phyloP scores from a whole-genome alignment of 2,797 vertebrate genomes.

The Micrastur ruficollis region DNA sequence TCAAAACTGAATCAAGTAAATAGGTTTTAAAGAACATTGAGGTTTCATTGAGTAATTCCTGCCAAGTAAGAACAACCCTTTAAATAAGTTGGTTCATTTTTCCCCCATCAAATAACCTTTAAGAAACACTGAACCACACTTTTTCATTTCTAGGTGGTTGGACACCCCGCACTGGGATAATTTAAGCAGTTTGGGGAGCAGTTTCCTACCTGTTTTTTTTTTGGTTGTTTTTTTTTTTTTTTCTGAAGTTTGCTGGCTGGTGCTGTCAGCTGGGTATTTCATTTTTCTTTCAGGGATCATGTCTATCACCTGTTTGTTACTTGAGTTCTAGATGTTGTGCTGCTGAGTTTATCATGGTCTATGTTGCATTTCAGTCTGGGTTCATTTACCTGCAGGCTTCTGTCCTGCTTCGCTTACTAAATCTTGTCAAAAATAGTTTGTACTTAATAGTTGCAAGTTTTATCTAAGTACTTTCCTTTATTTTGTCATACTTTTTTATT shows the following conservation, averaged over 20 bases:
- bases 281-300: conserved; percentile 62
- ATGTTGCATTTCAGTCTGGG: conserved; percentile 13
- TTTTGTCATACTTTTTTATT: conserved; percentile 36
- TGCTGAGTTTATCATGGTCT: conserved; percentile 35
- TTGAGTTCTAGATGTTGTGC: conserved; percentile 61
- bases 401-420: neutral
- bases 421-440: neutral
- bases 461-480: neutral
- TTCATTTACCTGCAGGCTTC: neutral
- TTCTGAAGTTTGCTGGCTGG: neutral
- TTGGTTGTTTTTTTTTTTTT: neutral
- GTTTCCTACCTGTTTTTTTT: neutral
- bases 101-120: neutral
- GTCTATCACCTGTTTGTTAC: conserved; percentile 22
- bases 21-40: neutral
- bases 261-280: neutral
- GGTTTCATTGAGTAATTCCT: neutral
- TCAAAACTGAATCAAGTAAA: neutral
- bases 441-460: neutral
- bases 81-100: neutral
- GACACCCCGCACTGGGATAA: neutral
- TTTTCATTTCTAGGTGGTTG: neutral
- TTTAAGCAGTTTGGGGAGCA: neutral
- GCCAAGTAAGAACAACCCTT: neutral
- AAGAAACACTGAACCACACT: neutral